These are phyloP conservation scores for Caenorhabditis drosophilae DNA, from an alignment of 2,888 invertebrate species.

Conservation along the genomic window DNA sequence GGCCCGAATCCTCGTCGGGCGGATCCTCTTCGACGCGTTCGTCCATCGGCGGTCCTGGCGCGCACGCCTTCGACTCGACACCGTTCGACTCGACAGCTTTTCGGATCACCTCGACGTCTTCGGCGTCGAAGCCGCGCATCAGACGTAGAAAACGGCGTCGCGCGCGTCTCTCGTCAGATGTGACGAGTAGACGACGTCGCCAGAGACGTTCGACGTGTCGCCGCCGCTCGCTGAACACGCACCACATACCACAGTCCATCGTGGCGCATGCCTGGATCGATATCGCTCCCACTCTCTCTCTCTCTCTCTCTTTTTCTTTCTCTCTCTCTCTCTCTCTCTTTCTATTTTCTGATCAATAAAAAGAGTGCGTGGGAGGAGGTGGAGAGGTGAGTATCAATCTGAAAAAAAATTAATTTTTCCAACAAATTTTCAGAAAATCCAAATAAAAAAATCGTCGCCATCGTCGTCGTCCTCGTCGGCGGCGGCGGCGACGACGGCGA, in stretches of 20 bases:
- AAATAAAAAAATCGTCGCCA: no score
- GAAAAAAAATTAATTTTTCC: no score
- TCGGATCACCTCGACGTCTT: conserved; percentile 67
- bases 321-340: no score
- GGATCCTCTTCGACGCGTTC: conserved; percentile 57
- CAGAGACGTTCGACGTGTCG: conserved; percentile 62
- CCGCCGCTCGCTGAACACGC: conserved; percentile 64
- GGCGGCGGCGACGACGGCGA: no score
- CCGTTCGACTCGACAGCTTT: conserved; percentile 58
- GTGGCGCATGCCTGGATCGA: conserved; percentile 38
- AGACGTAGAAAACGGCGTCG: conserved; percentile 64
- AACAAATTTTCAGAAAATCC: no score
- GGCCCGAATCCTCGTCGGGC: conserved; percentile 61
- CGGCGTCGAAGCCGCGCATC: conserved; percentile 68
- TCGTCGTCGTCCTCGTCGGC: no score
- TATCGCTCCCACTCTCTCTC: no score
- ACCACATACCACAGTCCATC: conserved; percentile 66
- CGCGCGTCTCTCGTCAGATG: conserved; percentile 65
- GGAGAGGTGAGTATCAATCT: no score
- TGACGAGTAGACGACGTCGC: conserved; percentile 56
- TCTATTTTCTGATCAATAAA: no score
- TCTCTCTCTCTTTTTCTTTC: no score
- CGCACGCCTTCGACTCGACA: conserved; percentile 62
- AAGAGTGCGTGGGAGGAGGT: no score
- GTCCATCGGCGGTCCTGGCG: conserved; percentile 68